A percentile compares a stretch with the other conserved stretches of the same genome.
Evolutionary conservation across 2,797 vertebrate species (phyloP).

Genomic region (Cyprinella venusta): DNA sequence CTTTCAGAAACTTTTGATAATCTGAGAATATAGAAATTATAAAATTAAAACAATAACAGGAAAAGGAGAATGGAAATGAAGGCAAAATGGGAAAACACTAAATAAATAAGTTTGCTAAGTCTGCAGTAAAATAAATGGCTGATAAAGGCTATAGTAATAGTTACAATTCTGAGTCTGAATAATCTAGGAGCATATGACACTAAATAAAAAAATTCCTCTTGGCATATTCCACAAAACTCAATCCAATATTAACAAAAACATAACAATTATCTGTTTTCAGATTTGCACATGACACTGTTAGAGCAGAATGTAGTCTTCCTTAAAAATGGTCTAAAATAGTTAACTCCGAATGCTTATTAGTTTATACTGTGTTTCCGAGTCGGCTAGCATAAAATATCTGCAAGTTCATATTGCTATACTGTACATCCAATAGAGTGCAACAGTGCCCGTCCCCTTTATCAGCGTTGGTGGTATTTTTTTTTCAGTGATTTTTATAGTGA

Average conservation of each 20-base stretch:
- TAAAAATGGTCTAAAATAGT: neutral
- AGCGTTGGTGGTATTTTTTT: neutral
- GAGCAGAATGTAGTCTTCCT: neutral
- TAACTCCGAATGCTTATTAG: neutral
- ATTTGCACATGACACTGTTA: neutral
- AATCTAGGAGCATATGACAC: neutral
- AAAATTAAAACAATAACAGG: neutral
- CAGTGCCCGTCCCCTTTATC: neutral
- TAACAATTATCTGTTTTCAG: neutral
- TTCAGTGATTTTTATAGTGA: neutral
- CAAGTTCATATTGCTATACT: neutral
- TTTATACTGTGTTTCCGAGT: neutral
- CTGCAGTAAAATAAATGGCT: no score
- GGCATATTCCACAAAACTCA: neutral
- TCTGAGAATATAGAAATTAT: neutral
- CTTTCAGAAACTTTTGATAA: constrained; percentile 41
- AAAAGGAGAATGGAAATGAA: neutral
- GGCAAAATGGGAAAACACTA: neutral
- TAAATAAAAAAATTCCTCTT: neutral
- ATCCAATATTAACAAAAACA: neutral
- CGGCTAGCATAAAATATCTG: neutral
- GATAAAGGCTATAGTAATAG: no score
- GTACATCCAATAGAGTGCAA: neutral
- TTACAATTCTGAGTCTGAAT: neutral
- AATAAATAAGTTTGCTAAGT: no score